Evolutionary conservation across 2,888 invertebrate species (phyloP), one percentile per base, ranked within the genome.

Genomic region (Dasypolia templi): DNA sequence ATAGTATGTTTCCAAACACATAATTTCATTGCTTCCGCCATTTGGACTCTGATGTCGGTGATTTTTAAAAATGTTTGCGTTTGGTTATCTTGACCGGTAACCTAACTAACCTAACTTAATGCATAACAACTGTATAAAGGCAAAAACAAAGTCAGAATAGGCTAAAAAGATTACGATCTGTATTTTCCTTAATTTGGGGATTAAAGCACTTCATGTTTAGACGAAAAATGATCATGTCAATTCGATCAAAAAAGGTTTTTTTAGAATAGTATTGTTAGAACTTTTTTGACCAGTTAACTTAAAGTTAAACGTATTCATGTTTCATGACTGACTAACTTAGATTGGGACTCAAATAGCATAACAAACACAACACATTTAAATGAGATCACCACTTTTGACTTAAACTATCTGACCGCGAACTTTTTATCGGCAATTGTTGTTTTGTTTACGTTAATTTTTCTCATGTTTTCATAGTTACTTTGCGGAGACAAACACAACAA

Each of bases 61-160:
- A 84, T 84, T 80, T 86, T 84, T 86, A 69, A 74, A 83, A 84
- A 74, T 74, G 77, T 84, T 83, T 80, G 35, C 67, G 32, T 76
- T 77, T 64, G 76, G 69, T 86, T 86, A 83, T 84, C 86, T 84
- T 80, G 73, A 86, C 83, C 86, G 81, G 65, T 68, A 56, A 66
- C 67, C 55, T 85, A 67, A n/a, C n/a, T n/a, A n/a, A n/a, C n/a
- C n/a, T 68, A 56, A 66, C 67, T 51, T 85, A 67, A 71, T 71
- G 55, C 53, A 58, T 74, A 74, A 74, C 63, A 76, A 73, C 81
- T 69, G 46, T 69, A 67, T 74, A 68, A 64, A 66, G 53, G 53
- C 63, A 49, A 72, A 83, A 86, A 67, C 44, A 46, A 63, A 64
- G 46, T 29, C 61, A 35, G 79, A 82, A 3, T 39, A 39, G 42